Evolutionary conservation across 2,797 vertebrate species (phyloP), one percentile per base, ranked within the genome.

Genomic region (Trichosurus vulpecula): DNA sequence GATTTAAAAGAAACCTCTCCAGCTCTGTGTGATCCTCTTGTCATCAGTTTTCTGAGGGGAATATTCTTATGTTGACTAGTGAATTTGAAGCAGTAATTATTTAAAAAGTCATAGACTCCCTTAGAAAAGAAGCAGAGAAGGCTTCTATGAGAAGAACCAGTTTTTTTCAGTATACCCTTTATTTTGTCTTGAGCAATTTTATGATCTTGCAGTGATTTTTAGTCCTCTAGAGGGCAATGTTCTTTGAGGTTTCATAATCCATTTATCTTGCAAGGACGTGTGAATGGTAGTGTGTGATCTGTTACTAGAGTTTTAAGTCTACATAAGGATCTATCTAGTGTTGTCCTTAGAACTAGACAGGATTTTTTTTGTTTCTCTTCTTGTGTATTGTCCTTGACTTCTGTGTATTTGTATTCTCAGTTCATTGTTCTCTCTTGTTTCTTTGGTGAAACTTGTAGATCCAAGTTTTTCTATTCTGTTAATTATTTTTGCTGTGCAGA

Each of bases 171-270:
- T 16, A 11, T 41, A 3, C 35, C 0, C 41, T 61, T 93, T 35
- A 29, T 95, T 95, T 90, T 55, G 25, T 29, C 8, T 1, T 10
- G n/a, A 35, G 90, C 51, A 51, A 47, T 52, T 90, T 13, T 3
- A 55, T 93, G 92, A 56, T 52, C 92, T 93, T 81, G 53, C 53
- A 91, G 12, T 96, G 55, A 89, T n/a, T 56, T 90, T 89, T 81
- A 2, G 55, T 94, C 96, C 97, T 95, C 95, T 97, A 96, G 97
- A 87, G 95, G 95, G 97, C 92, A 95, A 1, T 93, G 35, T 91
- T 31, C 5, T 30, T 91, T 90, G 47, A 9, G 22, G 95, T 95
- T 87, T 92, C 2, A 41, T 91, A 13, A 29, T 30, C 35, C 53
- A 52, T 1, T 2, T 0, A 2, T 25, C 2, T 9, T 91, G 3